Evolutionary conservation across 1,140 invertebrate species (phyloP), one percentile per base, ranked within the genome.

Genomic region (Chionoecetes opilio): DNA sequence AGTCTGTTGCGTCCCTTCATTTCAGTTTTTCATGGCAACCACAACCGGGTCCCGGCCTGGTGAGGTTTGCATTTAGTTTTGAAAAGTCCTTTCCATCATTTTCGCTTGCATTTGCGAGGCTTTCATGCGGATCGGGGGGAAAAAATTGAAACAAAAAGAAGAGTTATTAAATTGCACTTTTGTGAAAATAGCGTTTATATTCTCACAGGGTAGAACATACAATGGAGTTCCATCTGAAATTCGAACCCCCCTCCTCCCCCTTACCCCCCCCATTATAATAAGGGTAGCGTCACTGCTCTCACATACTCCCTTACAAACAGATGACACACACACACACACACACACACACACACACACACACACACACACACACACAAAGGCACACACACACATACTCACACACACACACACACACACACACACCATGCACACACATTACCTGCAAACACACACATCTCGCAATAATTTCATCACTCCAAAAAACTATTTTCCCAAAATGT

Each of bases 361-460:
- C 41, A 46, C 41, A 46, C 41, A 46, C 41, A 46, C 41, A 46
- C 41, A 46, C 41, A 46, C 41, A 46, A 5, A 46, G 5, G 14
- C 41, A 46, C 84, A 85, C 84, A 85, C 34, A 85, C 84, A 85
- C 34, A 85, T n/a, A 85, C 84, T 26, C 84, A 85, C 34, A 85
- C 84, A 85, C 34, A 85, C 34, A 85, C 84, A 85, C 34, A 85
- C 84, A 85, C 34, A 85, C 84, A 85, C 34, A 85, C 84, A 85
- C 11, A 85, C 84, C 34, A 85, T n/a, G 29, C 11, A 85, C 84
- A 85, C 34, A 53, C 46, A 53, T 17, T 3, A 53, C 9, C 46
- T 11, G 46, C 46, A 9, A 53, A 14, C 46, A 53, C 46, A n/a
- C 46, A 53, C 2, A 53, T 17, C 46, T 17, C 21, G 46, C 8